A percentile compares a stretch with the other conserved stretches of the same genome.
These are phyloP conservation scores for Hirtodrosophila cameraria DNA, from an alignment of 2,888 invertebrate species.

Conservation along the genomic window DNA sequence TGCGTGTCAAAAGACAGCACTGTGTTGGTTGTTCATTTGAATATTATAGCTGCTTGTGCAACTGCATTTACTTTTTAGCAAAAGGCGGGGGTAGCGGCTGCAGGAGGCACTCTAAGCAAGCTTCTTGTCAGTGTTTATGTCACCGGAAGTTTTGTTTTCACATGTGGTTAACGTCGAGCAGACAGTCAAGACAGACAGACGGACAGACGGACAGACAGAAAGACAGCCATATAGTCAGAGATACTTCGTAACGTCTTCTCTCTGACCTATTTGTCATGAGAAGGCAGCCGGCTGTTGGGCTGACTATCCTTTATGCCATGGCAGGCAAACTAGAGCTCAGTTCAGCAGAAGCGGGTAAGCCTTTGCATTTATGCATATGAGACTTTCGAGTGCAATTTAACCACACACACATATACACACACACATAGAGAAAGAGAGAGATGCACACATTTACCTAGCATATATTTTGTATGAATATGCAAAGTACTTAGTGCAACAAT, in stretches of 20 bases:
- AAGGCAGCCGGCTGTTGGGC: constrained; percentile 40
- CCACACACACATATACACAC: constrained; percentile 9
- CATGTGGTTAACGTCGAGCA: constrained; percentile 77
- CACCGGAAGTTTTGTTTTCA: constrained; percentile 80
- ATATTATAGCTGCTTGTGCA: constrained; percentile 73
- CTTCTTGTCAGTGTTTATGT: constrained; percentile 79
- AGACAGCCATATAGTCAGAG: constrained; percentile 8
- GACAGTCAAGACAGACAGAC: constrained; percentile 21
- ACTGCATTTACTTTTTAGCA: constrained; percentile 70
- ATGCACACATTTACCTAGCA: constrained; percentile 31
- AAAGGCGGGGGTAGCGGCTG: background rate
- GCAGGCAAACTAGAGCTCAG: constrained; percentile 13
- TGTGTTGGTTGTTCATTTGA: constrained; percentile 72
- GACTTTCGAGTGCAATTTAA: constrained; percentile 41
- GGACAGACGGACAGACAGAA: constrained; percentile 3
- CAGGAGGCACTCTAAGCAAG: constrained; percentile 63
- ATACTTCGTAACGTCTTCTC: constrained; percentile 36
- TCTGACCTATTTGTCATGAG: constrained; percentile 68
- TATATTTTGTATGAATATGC: constrained; percentile 75
- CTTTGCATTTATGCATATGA: constrained; percentile 68
- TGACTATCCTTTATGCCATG: constrained; percentile 29
- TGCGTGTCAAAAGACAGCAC: constrained; percentile 27
- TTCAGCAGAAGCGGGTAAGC: constrained; percentile 33
- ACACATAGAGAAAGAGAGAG: background rate
- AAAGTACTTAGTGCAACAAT: constrained; percentile 80